Evolutionary conservation across 2,797 vertebrate genomes (phyloP), one percentile per base, ranked within the genome.

Genomic region (Antrozous pallidus): DNA sequence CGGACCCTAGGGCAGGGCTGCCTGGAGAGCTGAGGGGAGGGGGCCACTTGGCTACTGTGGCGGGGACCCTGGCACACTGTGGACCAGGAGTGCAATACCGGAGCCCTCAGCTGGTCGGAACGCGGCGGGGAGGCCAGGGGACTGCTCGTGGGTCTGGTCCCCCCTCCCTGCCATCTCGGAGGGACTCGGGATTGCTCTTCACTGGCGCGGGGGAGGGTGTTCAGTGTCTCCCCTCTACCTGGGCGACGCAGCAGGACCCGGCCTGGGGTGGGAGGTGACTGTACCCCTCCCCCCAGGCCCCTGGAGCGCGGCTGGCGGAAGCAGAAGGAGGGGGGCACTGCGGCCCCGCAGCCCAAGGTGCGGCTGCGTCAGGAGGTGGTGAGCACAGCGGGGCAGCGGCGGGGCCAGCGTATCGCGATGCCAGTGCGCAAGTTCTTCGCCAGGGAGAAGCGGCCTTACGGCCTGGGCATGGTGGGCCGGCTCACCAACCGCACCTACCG

Each of bases 401-500:
- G 99, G 0, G 99, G 99, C 1, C 99, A 99, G 93, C 98, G 99
- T 84, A 99, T 99, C 0, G 97, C 98, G 0, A 98, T 99, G 36
- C 99, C 99, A 0, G 99, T 99, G 24, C 99, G 99, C 97, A 99
- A 99, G 97, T 98, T 99, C 93, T 99, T 99, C 1, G 98, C 99
- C 93, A 98, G 98, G 92, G 99, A 99, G 97, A 99, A 99, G 98
- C 98, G 99, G 91, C 99, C 99, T 0, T 99, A 99, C 0, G 99
- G 99, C 9, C 98, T 99, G 83, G 99, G 99, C 79, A 99, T 99
- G 98, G 99, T 99, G 80, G 99, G 99, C 5, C 98, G 99, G 49
- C 99, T 99, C 93, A 99, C 99, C 47, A 99, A 99, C 97, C 98
- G 99, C 31, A 99, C 99, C 0, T 99, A 99, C 98, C 99, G 99